Evolutionary conservation across 2,888 invertebrate species (phyloP).

Genomic region (Drosophila vallismaia): DNA sequence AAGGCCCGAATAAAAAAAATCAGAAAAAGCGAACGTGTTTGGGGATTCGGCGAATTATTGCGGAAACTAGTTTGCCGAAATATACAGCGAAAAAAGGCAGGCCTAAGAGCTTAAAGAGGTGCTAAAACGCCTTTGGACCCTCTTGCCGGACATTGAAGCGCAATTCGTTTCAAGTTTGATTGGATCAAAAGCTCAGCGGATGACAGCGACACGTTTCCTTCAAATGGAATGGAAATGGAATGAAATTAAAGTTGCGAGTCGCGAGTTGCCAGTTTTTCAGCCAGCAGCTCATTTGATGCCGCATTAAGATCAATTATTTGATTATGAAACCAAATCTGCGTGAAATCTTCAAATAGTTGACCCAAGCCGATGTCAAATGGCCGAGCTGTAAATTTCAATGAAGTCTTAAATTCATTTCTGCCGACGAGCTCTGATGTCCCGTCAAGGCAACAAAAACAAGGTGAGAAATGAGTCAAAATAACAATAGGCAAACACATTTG

Average conservation of each 20-base stretch:
- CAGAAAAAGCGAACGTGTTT: conserved; percentile 15
- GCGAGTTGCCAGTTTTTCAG: conserved; percentile 21
- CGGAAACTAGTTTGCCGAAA: conserved; percentile 62
- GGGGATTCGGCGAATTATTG: conserved; percentile 62
- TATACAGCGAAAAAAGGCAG: conserved; percentile 12
- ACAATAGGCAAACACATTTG: conserved; percentile 43
- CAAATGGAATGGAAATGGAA: conserved; percentile 9
- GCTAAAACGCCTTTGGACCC: conserved; percentile 57
- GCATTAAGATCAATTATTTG: conserved; percentile 84
- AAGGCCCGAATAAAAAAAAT: conserved; percentile 10
- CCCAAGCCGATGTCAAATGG: conserved; percentile 58
- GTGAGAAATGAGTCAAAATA: conserved; percentile 38
- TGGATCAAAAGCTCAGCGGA: conserved; percentile 66
- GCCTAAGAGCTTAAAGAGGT: conserved; percentile 54
- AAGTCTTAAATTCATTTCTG: conserved; percentile 29
- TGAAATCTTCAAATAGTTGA: conserved; percentile 76
- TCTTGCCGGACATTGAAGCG: conserved; percentile 65
- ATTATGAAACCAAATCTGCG: conserved; percentile 82
- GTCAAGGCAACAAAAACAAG: conserved; percentile 37
- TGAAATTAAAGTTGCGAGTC: conserved; percentile 18
- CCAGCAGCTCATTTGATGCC: conserved; percentile 70
- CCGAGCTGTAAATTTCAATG: conserved; percentile 57
- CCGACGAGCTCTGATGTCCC: conserved; percentile 15
- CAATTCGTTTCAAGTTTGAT: conserved; percentile 77
- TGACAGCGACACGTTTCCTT: conserved; percentile 36